Conservation (phyloP, 2,797 vertebrate genomes). For the Clarias fuscus region DNA sequence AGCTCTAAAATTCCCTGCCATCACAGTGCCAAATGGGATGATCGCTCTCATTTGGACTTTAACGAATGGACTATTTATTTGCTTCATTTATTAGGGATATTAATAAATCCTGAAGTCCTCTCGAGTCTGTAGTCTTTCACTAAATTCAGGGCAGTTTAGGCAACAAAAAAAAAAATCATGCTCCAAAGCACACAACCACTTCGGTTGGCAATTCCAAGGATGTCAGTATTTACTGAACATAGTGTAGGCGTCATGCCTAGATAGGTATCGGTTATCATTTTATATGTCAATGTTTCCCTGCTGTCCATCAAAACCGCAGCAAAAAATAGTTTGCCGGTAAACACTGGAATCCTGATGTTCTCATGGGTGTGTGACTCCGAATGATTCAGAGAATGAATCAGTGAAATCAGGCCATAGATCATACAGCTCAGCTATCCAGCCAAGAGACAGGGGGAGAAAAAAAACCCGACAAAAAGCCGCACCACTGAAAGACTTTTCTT, state of each 20-base stretch:
- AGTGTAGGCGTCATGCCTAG: background rate
- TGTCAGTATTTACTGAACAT: background rate
- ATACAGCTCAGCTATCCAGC: constrained; percentile 11
- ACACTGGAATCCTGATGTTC: constrained; percentile 24
- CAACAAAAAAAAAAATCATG: background rate
- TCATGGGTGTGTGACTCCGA: constrained; percentile 19
- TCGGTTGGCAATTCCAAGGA: background rate
- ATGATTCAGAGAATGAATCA: constrained; percentile 31
- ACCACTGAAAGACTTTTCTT: constrained; percentile 14
- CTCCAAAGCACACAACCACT: background rate
- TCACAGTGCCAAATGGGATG: background rate
- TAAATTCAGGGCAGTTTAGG: background rate
- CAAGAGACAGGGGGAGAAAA: background rate
- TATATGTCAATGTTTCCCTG: constrained; percentile 2
- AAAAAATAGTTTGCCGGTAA: constrained; percentile 20
- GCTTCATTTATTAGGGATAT: background rate
- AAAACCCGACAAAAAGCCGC: constrained; percentile 3
- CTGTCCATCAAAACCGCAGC: constrained; percentile 11
- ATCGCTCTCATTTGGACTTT: background rate
- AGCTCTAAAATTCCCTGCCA: background rate
- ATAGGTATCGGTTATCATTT: background rate
- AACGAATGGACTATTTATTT: background rate
- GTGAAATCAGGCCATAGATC: constrained; percentile 31
- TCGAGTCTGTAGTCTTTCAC: background rate
- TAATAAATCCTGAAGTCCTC: background rate